phyloP scores from a whole-genome alignment of 2,797 vertebrate species.

The Picus viridis region DNA sequence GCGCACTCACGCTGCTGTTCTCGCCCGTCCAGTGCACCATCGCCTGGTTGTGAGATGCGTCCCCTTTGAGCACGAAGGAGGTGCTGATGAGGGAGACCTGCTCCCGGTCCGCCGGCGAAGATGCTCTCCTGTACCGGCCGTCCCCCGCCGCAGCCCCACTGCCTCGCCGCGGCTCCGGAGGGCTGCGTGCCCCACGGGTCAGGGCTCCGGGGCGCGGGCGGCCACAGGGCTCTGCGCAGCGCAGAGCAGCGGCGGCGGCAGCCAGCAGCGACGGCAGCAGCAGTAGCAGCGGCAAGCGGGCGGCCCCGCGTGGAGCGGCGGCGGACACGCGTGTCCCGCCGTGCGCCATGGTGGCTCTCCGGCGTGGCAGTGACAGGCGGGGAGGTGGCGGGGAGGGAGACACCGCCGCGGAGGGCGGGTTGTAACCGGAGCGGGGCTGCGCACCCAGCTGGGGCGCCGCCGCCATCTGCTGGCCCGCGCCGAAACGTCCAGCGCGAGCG shows the following conservation, averaged over 20 bases:
- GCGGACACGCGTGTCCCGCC: too few relatives aligned
- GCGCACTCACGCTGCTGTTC: constrained; percentile 96
- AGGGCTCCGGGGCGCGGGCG: constrained; percentile 50
- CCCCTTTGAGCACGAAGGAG: constrained; percentile 96
- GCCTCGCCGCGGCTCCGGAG: neutral
- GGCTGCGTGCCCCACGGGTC: constrained; percentile 71
- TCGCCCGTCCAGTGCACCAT: constrained; percentile 99
- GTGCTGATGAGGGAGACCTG: constrained; percentile 91
- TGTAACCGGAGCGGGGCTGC: neutral
- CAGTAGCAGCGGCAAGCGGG: constrained; percentile 10
- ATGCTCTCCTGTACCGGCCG: constrained; percentile 79
- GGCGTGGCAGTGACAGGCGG: constrained; percentile 58
- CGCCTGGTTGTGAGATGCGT: constrained; percentile 97
- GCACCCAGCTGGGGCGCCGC: constrained; percentile 50
- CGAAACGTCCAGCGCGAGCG: neutral
- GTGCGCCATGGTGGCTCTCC: constrained; percentile 11
- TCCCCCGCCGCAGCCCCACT: constrained; percentile 29
- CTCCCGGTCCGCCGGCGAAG: constrained; percentile 69
- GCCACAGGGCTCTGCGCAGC: constrained; percentile 75
- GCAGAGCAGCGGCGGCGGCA: constrained; percentile 63
- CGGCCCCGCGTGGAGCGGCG: too few relatives aligned
- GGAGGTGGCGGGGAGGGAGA: constrained; percentile 44
- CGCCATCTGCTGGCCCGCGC: constrained; percentile 65
- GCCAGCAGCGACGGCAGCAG: neutral
- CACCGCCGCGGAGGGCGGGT: neutral